These are phyloP conservation scores for Pipistrellus pygmaeus DNA, from an alignment of 2,797 vertebrate species.

Conservation along the genomic window DNA sequence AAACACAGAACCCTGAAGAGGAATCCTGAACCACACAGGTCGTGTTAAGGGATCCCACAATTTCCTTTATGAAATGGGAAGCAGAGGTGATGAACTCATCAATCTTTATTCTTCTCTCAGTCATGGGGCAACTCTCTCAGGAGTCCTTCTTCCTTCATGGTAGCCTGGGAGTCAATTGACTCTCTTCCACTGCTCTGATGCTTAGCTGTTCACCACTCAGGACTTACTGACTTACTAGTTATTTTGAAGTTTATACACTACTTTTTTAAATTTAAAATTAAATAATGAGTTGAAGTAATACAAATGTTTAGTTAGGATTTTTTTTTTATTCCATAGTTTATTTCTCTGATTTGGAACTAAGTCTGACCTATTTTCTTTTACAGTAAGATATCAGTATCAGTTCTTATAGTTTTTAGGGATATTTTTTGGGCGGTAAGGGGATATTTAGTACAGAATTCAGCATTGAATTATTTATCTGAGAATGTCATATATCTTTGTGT, in stretches of 20 bases:
- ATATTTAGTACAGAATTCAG: neutral
- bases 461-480: neutral
- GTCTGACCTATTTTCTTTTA: neutral
- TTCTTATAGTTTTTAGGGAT: neutral
- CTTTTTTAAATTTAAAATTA: neutral
- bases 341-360: conserved; percentile 31
- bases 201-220: neutral
- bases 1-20: too few relatives aligned
- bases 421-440: neutral
- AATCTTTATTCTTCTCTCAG: neutral
- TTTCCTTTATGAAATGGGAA: neutral
- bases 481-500: neutral
- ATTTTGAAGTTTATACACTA: neutral
- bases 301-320: neutral
- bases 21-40: too few relatives aligned
- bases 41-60: too few relatives aligned
- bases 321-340: neutral
- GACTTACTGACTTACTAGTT: neutral
- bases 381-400: neutral
- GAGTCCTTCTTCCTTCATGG: fast-evolving
- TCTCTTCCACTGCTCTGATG: neutral
- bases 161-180: fast-evolving
- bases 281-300: neutral
- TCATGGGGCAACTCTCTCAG: fast-evolving
- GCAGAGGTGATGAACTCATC: neutral